These are phyloP conservation scores for Tachypleus tridentatus DNA, from an alignment of 1,140 invertebrate genomes.

Conservation along the genomic window DNA sequence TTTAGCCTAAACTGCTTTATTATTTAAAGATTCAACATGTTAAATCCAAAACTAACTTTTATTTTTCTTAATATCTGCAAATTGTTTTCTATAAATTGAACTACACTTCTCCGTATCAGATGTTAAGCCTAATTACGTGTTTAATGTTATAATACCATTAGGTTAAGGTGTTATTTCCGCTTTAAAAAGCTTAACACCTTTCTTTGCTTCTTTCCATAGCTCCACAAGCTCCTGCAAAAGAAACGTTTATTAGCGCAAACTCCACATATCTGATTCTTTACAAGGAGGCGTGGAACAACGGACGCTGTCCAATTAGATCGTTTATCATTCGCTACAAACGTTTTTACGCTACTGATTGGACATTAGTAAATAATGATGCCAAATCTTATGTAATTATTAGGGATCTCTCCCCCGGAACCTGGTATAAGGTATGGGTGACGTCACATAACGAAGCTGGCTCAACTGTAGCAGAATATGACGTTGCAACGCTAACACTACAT, in stretches of 20 bases:
- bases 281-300: constrained; percentile 60
- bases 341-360: constrained; percentile 12
- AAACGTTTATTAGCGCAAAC: constrained; percentile 41
- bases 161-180: too few relatives aligned
- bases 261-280: constrained; percentile 57
- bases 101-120: too few relatives aligned
- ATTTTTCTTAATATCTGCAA: too few relatives aligned
- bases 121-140: too few relatives aligned
- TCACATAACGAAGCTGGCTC: constrained; percentile 86
- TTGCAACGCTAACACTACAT: constrained; percentile 44
- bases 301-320: constrained; percentile 60
- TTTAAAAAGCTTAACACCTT: too few relatives aligned
- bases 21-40: too few relatives aligned
- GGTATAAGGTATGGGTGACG: constrained; percentile 70
- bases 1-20: too few relatives aligned
- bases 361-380: constrained; percentile 15
- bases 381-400: constrained; percentile 27
- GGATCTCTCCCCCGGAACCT: constrained; percentile 64
- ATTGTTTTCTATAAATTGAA: too few relatives aligned
- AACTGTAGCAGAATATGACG: constrained; percentile 67
- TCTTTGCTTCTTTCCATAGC: constrained; percentile 8
- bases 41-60: too few relatives aligned
- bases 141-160: too few relatives aligned
- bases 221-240: constrained; percentile 17
- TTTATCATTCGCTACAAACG: constrained; percentile 62